phyloP scores from a whole-genome alignment of 2,888 invertebrate species.

The Drosophila nigritarsus region DNA sequence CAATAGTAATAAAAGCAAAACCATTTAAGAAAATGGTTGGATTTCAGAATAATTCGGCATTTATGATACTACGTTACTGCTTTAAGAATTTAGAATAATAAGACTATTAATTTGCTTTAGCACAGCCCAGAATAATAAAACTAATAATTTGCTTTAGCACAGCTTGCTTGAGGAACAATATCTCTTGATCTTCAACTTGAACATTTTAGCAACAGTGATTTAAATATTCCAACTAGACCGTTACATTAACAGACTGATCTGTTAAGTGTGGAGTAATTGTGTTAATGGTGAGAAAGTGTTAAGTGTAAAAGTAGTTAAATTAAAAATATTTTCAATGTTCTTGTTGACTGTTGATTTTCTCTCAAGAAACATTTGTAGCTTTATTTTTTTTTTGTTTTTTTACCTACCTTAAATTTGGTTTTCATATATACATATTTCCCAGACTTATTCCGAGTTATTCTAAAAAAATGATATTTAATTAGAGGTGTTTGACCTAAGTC shows the following conservation, averaged over 20 bases:
- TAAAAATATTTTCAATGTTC: background rate
- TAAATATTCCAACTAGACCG: background rate
- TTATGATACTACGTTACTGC: background rate
- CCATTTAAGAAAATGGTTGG: background rate
- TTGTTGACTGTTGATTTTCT: background rate
- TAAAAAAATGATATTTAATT: background rate
- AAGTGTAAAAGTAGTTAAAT: background rate
- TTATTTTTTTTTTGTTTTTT: background rate
- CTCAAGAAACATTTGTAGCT: background rate
- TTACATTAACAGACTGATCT: background rate
- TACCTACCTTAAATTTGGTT: background rate
- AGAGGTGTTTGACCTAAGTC: slow-evolving; percentile 29
- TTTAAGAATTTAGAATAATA: background rate
- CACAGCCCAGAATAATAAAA: background rate
- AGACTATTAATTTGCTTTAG: background rate
- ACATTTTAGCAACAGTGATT: background rate
- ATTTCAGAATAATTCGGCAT: background rate
- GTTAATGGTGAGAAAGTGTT: background rate
- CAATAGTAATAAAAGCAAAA: background rate
- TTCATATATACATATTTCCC: background rate
- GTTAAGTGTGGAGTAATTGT: slow-evolving; percentile 16
- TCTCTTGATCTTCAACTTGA: background rate
- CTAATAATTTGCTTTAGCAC: background rate
- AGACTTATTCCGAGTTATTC: background rate
- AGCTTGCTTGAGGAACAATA: background rate